Evolutionary conservation across 1,140 invertebrate species (phyloP), one percentile per base, ranked within the genome.

Genomic region (Stegodyphus dumicola): DNA sequence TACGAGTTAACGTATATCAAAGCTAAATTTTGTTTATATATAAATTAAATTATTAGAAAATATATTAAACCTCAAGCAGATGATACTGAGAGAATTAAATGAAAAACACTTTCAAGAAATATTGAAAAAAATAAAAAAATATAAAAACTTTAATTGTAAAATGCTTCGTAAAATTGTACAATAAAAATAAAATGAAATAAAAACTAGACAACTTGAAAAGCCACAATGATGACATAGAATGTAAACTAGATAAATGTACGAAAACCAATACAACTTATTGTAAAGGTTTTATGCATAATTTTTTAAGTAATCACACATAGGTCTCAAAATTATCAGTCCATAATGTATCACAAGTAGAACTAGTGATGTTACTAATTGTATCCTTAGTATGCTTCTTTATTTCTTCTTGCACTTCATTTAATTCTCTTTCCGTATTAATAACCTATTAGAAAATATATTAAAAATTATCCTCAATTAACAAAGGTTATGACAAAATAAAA

Each of bases 301-400:
- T 33, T 33, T 33, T 33, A 33, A 33, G 9, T 10, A 60, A 60
- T 60, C 66, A 86, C 33, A 86, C 84, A 66, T 86, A 86, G 6
- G 84, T 86, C 67, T 86, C 84, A 73, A 77, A 86, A 66, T 86
- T 86, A 74, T 86, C 84, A 64, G 84, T 86, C 84, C 84, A 86
- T 48, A 86, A 53, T n/a, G 75, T 86, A 77, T 86, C 84, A 73
- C 76, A 86, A 54, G 84, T 73, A 4, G 76, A 64, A 51, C 54
- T 60, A 52, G 76, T 13, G 9, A 77, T 48, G 17, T 86, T 86
- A 11, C 73, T 86, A 48, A 86, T 86, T 54, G 84, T 54, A 10
- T 86, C 74, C 33, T 73, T 73, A 52, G 53, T 76, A 15, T 64
- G 48, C 3, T 69, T 78, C 49, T 86, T 70, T 6, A 86, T 86